These are phyloP conservation scores for Conus canariensis DNA, from an alignment of 2,888 invertebrate species.

Conservation along the genomic window DNA sequence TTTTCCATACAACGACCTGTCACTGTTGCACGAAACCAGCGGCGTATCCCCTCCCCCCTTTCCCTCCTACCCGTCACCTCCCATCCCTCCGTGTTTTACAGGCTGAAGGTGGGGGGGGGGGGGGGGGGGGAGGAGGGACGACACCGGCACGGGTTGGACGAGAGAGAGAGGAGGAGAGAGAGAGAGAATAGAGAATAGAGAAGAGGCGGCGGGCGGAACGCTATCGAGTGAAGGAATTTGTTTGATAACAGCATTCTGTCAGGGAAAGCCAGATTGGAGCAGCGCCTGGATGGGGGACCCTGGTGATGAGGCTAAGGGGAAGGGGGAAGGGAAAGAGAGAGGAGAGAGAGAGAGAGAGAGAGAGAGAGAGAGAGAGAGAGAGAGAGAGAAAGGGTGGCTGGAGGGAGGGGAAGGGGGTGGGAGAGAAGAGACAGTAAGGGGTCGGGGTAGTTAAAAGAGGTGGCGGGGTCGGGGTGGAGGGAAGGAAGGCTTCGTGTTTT, in stretches of 20 bases:
- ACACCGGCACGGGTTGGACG: too few species aligned
- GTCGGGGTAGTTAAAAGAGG: background rate
- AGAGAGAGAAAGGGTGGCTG: background rate
- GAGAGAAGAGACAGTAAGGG: constrained; percentile 26
- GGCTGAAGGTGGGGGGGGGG: too few species aligned
- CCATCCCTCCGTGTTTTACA: background rate
- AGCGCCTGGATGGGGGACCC: background rate
- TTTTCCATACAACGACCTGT: background rate
- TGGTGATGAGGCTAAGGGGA: background rate
- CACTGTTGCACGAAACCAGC: background rate
- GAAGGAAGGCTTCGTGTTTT: too few species aligned
- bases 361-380: background rate
- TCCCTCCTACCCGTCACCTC: background rate
- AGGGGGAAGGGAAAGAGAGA: background rate
- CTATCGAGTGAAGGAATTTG: constrained; percentile 41
- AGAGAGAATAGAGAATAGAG: too few species aligned
- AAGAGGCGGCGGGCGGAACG: constrained; percentile 28
- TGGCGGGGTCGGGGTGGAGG: too few species aligned
- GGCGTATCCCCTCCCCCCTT: background rate
- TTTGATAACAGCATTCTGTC: constrained; percentile 44
- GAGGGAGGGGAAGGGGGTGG: background rate
- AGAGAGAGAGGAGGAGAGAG: too few species aligned
- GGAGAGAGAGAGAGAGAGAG: background rate
- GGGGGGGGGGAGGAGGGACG: too few species aligned
- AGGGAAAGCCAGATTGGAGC: constrained; percentile 35